Evolutionary conservation across 2,113 vertebrate species (phyloP).

Genomic region (Festucalex cinctus): DNA sequence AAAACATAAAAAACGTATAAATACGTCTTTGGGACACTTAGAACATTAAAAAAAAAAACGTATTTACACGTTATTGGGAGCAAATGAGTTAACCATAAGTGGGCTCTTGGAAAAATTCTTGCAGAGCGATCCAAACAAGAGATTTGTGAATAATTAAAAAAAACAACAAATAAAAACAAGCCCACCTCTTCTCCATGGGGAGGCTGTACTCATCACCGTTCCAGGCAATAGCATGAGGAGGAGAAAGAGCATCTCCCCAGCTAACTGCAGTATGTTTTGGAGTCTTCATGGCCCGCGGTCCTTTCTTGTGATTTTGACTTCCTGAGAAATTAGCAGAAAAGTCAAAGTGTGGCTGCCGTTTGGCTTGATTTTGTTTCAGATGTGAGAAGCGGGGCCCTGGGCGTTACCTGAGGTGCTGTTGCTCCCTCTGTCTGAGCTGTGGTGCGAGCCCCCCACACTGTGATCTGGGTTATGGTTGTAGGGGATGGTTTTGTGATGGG

Average conservation of each 20-base stretch:
- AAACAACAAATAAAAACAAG: too few relatives aligned
- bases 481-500: slow-evolving; percentile 79
- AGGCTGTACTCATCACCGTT: slow-evolving; percentile 82
- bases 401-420: slow-evolving; percentile 82
- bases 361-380: slow-evolving; percentile 20
- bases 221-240: slow-evolving; percentile 80
- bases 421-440: slow-evolving; percentile 89
- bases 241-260: slow-evolving; percentile 84
- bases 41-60: too few relatives aligned
- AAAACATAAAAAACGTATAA: too few relatives aligned
- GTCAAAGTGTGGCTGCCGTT: slow-evolving; percentile 1
- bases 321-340: slow-evolving; percentile 63
- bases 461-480: slow-evolving; percentile 86
- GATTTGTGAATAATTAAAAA: not conserved
- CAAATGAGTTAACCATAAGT: not conserved
- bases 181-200: slow-evolving; percentile 81
- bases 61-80: too few relatives aligned
- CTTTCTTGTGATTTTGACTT: slow-evolving; percentile 91
- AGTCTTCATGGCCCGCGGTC: slow-evolving; percentile 78
- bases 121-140: not conserved
- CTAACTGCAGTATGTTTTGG: slow-evolving; percentile 84
- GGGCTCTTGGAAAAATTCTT: not conserved
- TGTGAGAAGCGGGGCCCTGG: not conserved
- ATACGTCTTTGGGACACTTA: too few relatives aligned
- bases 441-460: slow-evolving; percentile 85